A percentile compares a stretch with the other conserved stretches of the same genome.
These are phyloP conservation scores for Gallinago stenura DNA, from an alignment of 2,797 vertebrate species.

Conservation along the genomic window DNA sequence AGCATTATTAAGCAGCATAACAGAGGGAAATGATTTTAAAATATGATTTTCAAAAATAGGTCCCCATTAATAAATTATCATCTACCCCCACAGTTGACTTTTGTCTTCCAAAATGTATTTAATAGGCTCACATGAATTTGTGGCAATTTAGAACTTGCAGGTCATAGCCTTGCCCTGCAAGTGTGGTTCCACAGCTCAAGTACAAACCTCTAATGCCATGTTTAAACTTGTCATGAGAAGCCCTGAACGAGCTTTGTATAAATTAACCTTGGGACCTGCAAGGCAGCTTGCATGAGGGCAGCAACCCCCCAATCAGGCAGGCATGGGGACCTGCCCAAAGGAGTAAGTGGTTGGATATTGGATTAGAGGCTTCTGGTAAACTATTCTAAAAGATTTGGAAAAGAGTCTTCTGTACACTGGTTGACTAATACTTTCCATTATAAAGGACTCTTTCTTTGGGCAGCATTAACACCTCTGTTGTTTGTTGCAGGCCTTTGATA, in stretches of 20 bases:
- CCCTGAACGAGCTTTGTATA: background rate
- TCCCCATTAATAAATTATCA: background rate
- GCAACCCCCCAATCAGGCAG: background rate
- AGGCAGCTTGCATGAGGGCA: background rate
- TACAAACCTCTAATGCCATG: accelerated
- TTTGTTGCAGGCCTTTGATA: slow-evolving; percentile 49
- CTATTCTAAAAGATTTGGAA: background rate
- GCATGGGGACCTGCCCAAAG: background rate
- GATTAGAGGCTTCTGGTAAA: background rate
- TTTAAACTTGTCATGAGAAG: background rate
- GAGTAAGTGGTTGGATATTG: background rate
- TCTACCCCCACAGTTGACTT: background rate
- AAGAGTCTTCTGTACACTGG: background rate
- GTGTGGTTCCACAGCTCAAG: background rate
- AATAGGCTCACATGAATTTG: background rate
- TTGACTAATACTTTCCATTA: slow-evolving; percentile 54
- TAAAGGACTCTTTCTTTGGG: slow-evolving; percentile 4
- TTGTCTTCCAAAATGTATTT: background rate
- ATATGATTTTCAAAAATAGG: accelerated
- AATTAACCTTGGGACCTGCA: background rate
- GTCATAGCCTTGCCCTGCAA: background rate
- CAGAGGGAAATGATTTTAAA: background rate
- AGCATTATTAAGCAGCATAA: background rate
- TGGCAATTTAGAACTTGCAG: background rate
- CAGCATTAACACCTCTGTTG: slow-evolving; percentile 17